Conservation (phyloP, 1,140 invertebrate genomes). For the Drosophila orena region DNA sequence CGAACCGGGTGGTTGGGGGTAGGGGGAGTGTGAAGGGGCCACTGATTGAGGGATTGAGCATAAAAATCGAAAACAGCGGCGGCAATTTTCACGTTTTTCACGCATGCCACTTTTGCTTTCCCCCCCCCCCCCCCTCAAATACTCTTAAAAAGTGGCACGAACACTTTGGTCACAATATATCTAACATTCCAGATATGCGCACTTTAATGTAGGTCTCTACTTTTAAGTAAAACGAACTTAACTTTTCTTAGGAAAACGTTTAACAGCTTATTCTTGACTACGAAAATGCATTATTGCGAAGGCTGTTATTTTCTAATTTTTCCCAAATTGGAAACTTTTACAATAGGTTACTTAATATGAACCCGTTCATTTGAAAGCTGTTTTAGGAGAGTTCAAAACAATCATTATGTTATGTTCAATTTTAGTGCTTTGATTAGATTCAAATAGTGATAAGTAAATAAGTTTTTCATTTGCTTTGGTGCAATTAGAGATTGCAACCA, state of each 20-base stretch:
- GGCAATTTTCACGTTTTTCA: conserved; percentile 76
- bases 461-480: background rate
- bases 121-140: conserved; percentile 46
- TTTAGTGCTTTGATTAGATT: too few relatives aligned
- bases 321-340: too few relatives aligned
- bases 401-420: too few relatives aligned
- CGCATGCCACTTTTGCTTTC: conserved; percentile 64
- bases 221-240: too few relatives aligned
- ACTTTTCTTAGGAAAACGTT: too few relatives aligned
- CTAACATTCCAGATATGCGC: too few relatives aligned
- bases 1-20: conserved; percentile 1
- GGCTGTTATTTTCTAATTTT: too few relatives aligned
- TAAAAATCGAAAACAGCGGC: conserved; percentile 74
- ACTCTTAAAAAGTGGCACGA: conserved; percentile 25
- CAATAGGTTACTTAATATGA: too few relatives aligned
- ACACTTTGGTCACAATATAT: background rate
- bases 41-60: conserved; percentile 80
- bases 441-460: too few relatives aligned
- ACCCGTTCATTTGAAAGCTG: background rate
- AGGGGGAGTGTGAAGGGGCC: conserved; percentile 45
- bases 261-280: too few relatives aligned
- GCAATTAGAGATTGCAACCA: background rate
- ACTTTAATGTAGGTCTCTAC: too few relatives aligned
- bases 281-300: too few relatives aligned
- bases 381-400: background rate